These are phyloP conservation scores for Pomatostomus ruficeps DNA, from an alignment of 2,113 vertebrate genomes.

Conservation along the genomic window DNA sequence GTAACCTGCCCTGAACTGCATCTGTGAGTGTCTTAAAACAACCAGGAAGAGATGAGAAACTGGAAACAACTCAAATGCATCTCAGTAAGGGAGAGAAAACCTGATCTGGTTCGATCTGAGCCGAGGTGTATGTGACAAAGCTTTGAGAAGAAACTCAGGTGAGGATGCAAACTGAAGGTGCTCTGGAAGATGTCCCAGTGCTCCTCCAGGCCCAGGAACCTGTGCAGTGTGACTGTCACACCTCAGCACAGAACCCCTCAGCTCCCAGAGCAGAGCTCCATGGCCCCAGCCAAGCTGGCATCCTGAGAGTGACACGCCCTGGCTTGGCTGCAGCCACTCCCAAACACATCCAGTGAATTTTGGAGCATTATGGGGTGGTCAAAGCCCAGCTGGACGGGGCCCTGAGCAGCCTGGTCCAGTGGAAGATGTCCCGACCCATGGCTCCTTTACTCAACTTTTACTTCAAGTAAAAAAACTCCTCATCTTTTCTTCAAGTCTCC, in stretches of 20 bases:
- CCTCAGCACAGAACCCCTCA: neutral
- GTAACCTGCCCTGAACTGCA: neutral
- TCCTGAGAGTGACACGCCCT: neutral
- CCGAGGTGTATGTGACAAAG: neutral
- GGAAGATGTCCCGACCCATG: neutral
- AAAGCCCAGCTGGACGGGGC: neutral
- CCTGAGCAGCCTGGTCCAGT: neutral
- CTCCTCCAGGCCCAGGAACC: neutral
- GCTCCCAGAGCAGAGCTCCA: neutral
- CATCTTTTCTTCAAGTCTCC: neutral
- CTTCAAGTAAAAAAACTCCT: neutral
- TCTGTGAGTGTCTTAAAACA: neutral
- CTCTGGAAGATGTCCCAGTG: neutral
- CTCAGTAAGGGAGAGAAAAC: neutral
- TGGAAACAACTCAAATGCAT: too few species aligned
- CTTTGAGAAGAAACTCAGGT: neutral
- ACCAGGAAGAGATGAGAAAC: neutral
- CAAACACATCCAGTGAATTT: neutral
- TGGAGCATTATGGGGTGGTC: neutral
- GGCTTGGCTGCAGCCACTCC: neutral
- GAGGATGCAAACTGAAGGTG: neutral
- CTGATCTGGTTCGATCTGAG: neutral
- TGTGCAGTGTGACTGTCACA: neutral
- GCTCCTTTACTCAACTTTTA: slow-evolving; percentile 12
- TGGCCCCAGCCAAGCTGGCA: neutral